These are phyloP conservation scores for Eleutherodactylus coqui DNA, from an alignment of 2,797 vertebrate genomes.

Conservation along the genomic window DNA sequence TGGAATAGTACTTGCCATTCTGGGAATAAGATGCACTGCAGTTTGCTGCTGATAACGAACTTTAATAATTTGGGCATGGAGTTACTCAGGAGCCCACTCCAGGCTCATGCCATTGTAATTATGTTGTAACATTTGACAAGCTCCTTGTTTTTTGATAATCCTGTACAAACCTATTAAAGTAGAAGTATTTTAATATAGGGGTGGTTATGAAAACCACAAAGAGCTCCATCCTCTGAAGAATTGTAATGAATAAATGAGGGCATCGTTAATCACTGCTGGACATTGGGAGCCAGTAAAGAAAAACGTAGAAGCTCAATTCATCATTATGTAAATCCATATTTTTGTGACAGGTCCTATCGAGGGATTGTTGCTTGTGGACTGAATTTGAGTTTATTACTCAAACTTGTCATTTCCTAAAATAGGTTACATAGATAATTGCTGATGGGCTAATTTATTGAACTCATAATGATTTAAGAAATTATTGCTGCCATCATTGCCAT, in stretches of 20 bases:
- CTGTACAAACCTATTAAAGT: constrained; percentile 61
- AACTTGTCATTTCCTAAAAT: constrained; percentile 23
- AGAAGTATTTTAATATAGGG: constrained; percentile 60
- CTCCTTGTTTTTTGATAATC: constrained; percentile 60
- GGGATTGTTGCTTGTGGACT: constrained; percentile 21
- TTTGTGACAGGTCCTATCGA: constrained; percentile 28
- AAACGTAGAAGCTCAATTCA: constrained; percentile 17
- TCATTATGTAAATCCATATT: constrained; percentile 44
- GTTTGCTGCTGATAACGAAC: constrained; percentile 28
- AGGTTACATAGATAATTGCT: background rate
- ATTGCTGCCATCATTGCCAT: background rate
- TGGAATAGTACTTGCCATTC: constrained; percentile 18
- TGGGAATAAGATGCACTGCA: constrained; percentile 37
- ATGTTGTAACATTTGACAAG: constrained; percentile 50
- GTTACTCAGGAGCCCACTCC: constrained; percentile 38
- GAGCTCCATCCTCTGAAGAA: constrained; percentile 60
- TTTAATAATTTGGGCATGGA: constrained; percentile 35
- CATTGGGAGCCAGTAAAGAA: constrained; percentile 46
- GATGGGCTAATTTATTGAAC: constrained; percentile 12
- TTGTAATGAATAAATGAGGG: constrained; percentile 61
- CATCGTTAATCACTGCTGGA: constrained; percentile 48
- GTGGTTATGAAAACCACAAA: constrained; percentile 58
- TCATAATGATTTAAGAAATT: background rate
- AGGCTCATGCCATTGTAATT: constrained; percentile 51
- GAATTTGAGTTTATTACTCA: constrained; percentile 8